Evolutionary conservation across 2,888 invertebrate genomes (phyloP).

Genomic region (Cheilosia pagana): DNA sequence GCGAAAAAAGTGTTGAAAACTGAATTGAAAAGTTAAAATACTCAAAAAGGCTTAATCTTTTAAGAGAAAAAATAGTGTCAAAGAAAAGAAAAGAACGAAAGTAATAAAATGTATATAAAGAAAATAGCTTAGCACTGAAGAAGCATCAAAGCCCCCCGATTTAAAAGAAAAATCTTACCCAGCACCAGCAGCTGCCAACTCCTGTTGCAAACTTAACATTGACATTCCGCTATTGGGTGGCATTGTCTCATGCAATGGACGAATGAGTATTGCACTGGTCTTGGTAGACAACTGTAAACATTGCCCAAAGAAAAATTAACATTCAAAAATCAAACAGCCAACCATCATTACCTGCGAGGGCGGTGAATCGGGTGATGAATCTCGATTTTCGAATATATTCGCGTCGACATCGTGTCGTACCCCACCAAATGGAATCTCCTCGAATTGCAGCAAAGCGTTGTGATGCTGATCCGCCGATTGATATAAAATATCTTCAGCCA

Average conservation of each 20-base stretch:
- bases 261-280: constrained; percentile 83
- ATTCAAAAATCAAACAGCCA: neutral
- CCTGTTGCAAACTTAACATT: constrained; percentile 80
- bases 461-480: constrained; percentile 77
- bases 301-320: neutral
- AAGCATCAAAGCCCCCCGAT: constrained; percentile 42
- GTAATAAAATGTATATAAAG: constrained; percentile 16
- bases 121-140: constrained; percentile 47
- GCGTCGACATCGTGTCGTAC: constrained; percentile 77
- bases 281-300: constrained; percentile 72
- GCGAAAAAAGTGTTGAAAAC: neutral
- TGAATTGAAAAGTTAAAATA: neutral
- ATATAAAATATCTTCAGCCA: constrained; percentile 82
- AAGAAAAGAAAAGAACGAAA: neutral
- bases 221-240: constrained; percentile 82
- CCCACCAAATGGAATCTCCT: constrained; percentile 50
- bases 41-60: constrained; percentile 13
- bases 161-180: constrained; percentile 75
- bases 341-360: constrained; percentile 81
- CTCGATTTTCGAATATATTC: constrained; percentile 80
- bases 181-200: constrained; percentile 76
- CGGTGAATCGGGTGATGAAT: constrained; percentile 83
- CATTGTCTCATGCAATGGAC: constrained; percentile 82
- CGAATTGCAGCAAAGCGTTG: constrained; percentile 69
- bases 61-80: constrained; percentile 8